These are phyloP conservation scores for Cephalopholis sonnerati DNA, from an alignment of 2,113 vertebrate genomes.

Conservation along the genomic window DNA sequence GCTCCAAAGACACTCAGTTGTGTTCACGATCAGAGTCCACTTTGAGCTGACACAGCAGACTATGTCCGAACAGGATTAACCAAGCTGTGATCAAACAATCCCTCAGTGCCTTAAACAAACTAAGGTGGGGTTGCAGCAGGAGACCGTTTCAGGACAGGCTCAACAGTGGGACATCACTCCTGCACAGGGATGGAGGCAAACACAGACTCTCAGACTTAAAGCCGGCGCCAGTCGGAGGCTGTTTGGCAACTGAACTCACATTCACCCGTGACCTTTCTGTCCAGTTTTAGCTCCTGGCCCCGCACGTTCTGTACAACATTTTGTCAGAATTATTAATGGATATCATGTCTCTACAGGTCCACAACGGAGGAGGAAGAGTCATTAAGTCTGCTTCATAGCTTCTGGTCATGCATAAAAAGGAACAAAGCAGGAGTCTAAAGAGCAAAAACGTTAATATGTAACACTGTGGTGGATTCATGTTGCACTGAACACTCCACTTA, in stretches of 20 bases:
- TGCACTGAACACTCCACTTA: background rate
- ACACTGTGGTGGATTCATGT: background rate
- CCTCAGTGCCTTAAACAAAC: slow-evolving; percentile 75
- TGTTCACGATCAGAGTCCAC: background rate
- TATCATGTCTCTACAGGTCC: slow-evolving; percentile 40
- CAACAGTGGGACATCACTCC: slow-evolving; percentile 23
- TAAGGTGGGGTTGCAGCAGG: slow-evolving; percentile 66
- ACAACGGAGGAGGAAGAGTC: slow-evolving; percentile 33
- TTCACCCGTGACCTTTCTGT: slow-evolving; percentile 62
- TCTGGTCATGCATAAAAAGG: slow-evolving; percentile 40
- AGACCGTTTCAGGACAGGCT: slow-evolving; percentile 37
- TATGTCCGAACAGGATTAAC: slow-evolving; percentile 65
- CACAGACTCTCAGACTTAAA: slow-evolving; percentile 45
- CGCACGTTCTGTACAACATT: slow-evolving; percentile 41
- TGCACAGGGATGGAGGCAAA: slow-evolving; percentile 48
- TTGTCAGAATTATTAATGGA: slow-evolving; percentile 54
- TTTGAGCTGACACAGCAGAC: slow-evolving; percentile 48
- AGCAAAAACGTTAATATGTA: slow-evolving; percentile 16
- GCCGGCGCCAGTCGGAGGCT: slow-evolving; percentile 39
- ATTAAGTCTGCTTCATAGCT: slow-evolving; percentile 39
- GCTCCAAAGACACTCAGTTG: slow-evolving; percentile 24
- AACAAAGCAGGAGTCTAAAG: slow-evolving; percentile 24
- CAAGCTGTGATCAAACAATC: slow-evolving; percentile 74
- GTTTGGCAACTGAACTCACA: slow-evolving; percentile 38
- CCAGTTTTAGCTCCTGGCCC: slow-evolving; percentile 46